These are phyloP conservation scores for Benitochromis conjunctus DNA, from an alignment of 2,113 vertebrate species.

Conservation along the genomic window DNA sequence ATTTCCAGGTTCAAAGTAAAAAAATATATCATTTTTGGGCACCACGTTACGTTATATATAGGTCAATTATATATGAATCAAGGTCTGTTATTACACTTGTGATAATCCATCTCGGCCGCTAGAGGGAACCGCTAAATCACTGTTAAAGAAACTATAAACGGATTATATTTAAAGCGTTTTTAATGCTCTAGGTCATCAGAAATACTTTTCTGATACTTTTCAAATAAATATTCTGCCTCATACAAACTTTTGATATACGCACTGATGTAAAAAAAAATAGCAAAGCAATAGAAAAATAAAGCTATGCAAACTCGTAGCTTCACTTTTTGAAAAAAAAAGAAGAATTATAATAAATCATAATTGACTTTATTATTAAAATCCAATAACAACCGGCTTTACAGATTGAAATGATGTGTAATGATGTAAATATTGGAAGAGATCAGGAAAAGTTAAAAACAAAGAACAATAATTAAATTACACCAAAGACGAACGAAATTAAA, in stretches of 20 bases:
- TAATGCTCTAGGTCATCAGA: neutral
- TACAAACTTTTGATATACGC: neutral
- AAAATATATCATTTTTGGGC: neutral
- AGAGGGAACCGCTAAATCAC: slow-evolving; percentile 7
- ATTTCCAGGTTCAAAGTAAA: neutral
- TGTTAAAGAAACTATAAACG: neutral
- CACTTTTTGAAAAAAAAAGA: neutral
- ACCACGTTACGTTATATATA: too few species aligned
- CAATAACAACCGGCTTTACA: neutral
- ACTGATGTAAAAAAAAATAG: neutral
- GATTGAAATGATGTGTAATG: neutral
- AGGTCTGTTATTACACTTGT: neutral
- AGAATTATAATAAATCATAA: neutral
- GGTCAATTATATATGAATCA: neutral
- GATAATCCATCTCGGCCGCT: neutral
- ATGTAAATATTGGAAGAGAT: neutral
- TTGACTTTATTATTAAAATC: neutral
- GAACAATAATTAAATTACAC: too few species aligned
- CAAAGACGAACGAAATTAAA: neutral
- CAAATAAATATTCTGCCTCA: neutral
- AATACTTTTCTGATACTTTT: neutral
- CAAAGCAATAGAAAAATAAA: neutral
- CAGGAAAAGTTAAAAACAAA: neutral
- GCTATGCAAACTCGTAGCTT: neutral
- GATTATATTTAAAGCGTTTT: neutral